These are phyloP conservation scores for Cromileptes altivelis DNA, from an alignment of 2,113 vertebrate genomes.

Conservation along the genomic window DNA sequence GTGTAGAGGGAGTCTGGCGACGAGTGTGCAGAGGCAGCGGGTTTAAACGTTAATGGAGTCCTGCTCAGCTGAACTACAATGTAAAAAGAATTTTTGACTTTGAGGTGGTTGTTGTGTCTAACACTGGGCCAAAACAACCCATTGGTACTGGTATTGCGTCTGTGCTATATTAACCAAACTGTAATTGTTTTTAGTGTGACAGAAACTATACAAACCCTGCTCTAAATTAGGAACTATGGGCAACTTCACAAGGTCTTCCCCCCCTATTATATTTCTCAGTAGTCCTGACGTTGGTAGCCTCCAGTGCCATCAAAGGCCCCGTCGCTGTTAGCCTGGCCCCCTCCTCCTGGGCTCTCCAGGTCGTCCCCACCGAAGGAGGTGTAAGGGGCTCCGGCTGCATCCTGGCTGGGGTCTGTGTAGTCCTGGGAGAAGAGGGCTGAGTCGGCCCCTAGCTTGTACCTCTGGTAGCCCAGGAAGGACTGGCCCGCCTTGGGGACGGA, in stretches of 20 bases:
- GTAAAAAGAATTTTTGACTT: too few relatives aligned
- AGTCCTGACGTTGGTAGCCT: conserved; percentile 95
- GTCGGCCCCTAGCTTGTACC: conserved; percentile 94
- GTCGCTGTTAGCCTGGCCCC: conserved; percentile 84
- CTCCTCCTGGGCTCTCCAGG: conserved; percentile 83
- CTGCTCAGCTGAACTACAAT: too few relatives aligned
- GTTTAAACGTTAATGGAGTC: too few relatives aligned
- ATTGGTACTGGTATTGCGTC: background rate
- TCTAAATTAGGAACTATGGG: conserved; percentile 31
- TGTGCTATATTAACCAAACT: background rate
- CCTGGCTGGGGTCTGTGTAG: conserved; percentile 97
- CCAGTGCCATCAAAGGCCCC: conserved; percentile 86
- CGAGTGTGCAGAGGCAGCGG: too few relatives aligned
- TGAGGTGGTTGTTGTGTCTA: background rate
- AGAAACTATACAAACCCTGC: background rate
- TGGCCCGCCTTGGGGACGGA: conserved; percentile 88
- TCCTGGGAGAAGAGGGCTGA: conserved; percentile 98
- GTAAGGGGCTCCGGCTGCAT: conserved; percentile 89
- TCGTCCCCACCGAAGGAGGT: conserved; percentile 91
- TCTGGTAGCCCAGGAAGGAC: conserved; percentile 93
- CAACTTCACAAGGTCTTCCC: conserved; percentile 17
- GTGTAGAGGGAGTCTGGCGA: too few relatives aligned
- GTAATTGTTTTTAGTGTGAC: background rate
- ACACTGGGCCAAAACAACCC: background rate
- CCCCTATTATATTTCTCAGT: conserved; percentile 74